Evolutionary conservation across 2,797 vertebrate genomes (phyloP).

Genomic region (Periophthalmus magnuspinnatus): DNA sequence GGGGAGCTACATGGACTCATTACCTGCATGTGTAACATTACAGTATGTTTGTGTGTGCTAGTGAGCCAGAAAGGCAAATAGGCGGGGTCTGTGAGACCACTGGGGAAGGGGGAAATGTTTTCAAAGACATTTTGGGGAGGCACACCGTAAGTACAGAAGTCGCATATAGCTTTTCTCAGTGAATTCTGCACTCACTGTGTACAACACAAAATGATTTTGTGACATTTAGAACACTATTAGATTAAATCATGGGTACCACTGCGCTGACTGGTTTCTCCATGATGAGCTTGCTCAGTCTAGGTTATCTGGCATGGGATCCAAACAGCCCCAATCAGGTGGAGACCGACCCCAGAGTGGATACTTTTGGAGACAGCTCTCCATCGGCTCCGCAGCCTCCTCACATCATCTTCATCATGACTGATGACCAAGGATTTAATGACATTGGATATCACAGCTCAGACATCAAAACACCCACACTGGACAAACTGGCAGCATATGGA

Average conservation of each 20-base stretch:
- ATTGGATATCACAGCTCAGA: slow-evolving; percentile 94
- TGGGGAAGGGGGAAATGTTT: slow-evolving; percentile 58
- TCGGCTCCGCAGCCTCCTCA: slow-evolving; percentile 81
- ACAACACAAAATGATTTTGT: slow-evolving; percentile 30
- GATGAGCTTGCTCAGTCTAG: slow-evolving; percentile 92
- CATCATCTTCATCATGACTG: slow-evolving; percentile 95
- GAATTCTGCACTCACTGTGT: neutral
- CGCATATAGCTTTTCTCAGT: slow-evolving; percentile 21
- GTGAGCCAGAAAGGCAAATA: slow-evolving; percentile 52
- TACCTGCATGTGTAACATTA: slow-evolving; percentile 36
- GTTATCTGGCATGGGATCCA: slow-evolving; percentile 94
- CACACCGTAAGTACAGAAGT: slow-evolving; percentile 37
- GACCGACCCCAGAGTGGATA: slow-evolving; percentile 67
- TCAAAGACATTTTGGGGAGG: slow-evolving; percentile 50
- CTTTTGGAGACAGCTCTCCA: slow-evolving; percentile 63
- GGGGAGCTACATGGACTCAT: slow-evolving; percentile 26
- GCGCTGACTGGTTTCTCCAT: slow-evolving; percentile 90
- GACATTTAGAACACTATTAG: slow-evolving; percentile 18
- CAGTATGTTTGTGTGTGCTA: slow-evolving; percentile 31
- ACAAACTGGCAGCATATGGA: slow-evolving; percentile 91
- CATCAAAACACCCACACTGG: slow-evolving; percentile 91
- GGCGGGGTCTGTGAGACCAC: slow-evolving; percentile 65
- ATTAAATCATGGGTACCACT: slow-evolving; percentile 80
- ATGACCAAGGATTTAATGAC: slow-evolving; percentile 97
- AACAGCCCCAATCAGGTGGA: slow-evolving; percentile 87